These are phyloP conservation scores for Odontomyia ornata DNA, from an alignment of 2,888 invertebrate species.

Conservation along the genomic window DNA sequence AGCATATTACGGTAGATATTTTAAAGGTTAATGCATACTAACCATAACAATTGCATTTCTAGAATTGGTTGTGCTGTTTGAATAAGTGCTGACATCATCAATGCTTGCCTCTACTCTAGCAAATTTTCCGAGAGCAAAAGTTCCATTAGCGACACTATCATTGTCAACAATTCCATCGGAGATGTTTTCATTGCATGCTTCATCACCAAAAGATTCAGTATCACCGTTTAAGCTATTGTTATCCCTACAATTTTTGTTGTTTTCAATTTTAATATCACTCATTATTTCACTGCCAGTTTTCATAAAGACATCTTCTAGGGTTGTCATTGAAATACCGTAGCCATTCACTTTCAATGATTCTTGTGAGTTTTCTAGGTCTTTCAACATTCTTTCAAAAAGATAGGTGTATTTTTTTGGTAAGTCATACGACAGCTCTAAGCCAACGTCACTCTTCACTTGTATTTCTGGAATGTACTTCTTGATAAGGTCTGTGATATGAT, in stretches of 20 bases:
- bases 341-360: conserved; percentile 73
- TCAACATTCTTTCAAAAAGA: conserved; percentile 74
- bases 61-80: background rate
- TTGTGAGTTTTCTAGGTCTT: conserved; percentile 71
- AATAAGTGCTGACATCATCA: background rate
- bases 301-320: conserved; percentile 89
- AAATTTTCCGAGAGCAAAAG: too few relatives aligned
- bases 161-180: too few relatives aligned
- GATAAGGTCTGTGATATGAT: conserved; percentile 69
- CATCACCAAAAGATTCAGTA: too few relatives aligned
- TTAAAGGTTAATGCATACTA: background rate
- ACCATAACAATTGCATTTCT: conserved; percentile 22
- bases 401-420: conserved; percentile 71
- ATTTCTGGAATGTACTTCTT: conserved; percentile 72
- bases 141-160: too few relatives aligned
- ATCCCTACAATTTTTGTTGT: background rate
- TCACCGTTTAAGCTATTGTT: too few relatives aligned
- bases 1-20: background rate
- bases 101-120: background rate
- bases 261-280: background rate
- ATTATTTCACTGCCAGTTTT: conserved; percentile 16
- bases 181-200: too few relatives aligned
- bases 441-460: conserved; percentile 75
- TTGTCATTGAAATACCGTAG: conserved; percentile 85
- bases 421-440: conserved; percentile 77